Evolutionary conservation across 2,113 vertebrate genomes (phyloP).

Genomic region (Coregonus clupeaformis): DNA sequence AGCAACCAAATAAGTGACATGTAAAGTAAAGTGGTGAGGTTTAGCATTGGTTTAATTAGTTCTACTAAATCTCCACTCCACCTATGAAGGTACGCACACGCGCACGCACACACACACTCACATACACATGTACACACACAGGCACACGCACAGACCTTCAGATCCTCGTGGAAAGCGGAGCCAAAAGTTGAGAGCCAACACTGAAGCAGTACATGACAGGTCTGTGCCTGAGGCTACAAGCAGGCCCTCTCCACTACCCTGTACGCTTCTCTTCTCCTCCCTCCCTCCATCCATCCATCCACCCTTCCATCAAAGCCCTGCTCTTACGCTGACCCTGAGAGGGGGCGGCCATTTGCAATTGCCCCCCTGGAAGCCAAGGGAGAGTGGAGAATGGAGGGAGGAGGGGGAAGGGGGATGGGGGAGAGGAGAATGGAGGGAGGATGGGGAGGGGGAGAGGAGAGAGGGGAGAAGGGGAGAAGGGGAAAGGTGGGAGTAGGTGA

Average conservation of each 20-base stretch:
- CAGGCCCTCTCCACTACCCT: neutral
- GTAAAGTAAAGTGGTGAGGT: neutral
- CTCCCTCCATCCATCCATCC: constrained; percentile 24
- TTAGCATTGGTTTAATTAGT: too few relatives aligned
- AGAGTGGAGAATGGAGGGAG: neutral
- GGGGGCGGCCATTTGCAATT: neutral
- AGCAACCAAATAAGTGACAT: neutral
- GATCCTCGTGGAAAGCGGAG: constrained; percentile 29
- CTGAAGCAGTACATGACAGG: constrained; percentile 37
- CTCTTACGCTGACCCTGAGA: constrained; percentile 9
- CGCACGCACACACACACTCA: too few relatives aligned
- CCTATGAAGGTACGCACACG: neutral
- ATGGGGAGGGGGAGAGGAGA: neutral
- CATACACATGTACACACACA: too few relatives aligned
- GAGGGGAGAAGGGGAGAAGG: neutral
- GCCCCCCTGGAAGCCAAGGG: constrained; percentile 1
- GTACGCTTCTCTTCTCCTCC: constrained; percentile 4
- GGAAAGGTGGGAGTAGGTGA: neutral
- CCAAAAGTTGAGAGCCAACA: constrained; percentile 28
- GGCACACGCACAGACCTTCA: neutral
- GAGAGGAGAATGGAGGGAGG: neutral
- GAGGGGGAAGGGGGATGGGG: neutral
- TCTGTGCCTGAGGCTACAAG: constrained; percentile 34
- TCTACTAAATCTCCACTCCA: neutral
- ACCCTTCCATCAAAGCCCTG: neutral